Evolutionary conservation across 1,140 invertebrate genomes (phyloP).

Genomic region (Dermatophagoides farinae): DNA sequence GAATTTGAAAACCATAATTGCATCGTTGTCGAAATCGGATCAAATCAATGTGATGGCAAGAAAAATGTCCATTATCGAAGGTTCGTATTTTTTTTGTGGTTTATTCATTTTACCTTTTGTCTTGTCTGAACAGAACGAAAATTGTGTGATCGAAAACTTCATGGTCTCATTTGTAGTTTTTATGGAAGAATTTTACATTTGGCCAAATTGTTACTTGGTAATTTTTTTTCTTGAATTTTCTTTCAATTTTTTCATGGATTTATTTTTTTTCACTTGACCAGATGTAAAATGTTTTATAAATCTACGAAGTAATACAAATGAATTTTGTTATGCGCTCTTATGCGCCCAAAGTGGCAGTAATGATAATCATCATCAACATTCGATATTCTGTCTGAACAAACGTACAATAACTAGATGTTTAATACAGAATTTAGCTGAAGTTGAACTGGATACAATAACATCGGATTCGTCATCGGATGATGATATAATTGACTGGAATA

Average conservation of each 20-base stretch:
- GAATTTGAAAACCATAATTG: too few relatives aligned
- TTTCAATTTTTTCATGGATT: neutral
- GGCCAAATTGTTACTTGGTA: neutral
- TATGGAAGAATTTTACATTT: neutral
- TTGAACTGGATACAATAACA: too few relatives aligned
- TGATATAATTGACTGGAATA: too few relatives aligned
- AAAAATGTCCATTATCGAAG: neutral
- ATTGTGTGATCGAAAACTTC: neutral
- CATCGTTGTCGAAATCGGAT: too few relatives aligned
- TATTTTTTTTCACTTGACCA: neutral
- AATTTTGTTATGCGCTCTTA: neutral
- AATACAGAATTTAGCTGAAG: too few relatives aligned
- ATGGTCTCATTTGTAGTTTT: neutral
- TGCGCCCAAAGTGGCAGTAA: neutral
- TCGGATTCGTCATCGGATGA: too few relatives aligned
- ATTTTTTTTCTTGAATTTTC: neutral
- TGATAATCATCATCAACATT: neutral
- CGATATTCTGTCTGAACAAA: neutral
- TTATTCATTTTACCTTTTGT: neutral
- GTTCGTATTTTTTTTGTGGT: neutral
- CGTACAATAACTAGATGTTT: too few relatives aligned
- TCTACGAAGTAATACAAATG: neutral
- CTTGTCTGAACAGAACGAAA: neutral
- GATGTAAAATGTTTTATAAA: neutral
- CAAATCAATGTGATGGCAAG: too few relatives aligned